A percentile compares a stretch with the other conserved stretches of the same genome.
These are phyloP conservation scores for Thalassophryne amazonica DNA, from an alignment of 2,797 vertebrate species.

Conservation along the genomic window DNA sequence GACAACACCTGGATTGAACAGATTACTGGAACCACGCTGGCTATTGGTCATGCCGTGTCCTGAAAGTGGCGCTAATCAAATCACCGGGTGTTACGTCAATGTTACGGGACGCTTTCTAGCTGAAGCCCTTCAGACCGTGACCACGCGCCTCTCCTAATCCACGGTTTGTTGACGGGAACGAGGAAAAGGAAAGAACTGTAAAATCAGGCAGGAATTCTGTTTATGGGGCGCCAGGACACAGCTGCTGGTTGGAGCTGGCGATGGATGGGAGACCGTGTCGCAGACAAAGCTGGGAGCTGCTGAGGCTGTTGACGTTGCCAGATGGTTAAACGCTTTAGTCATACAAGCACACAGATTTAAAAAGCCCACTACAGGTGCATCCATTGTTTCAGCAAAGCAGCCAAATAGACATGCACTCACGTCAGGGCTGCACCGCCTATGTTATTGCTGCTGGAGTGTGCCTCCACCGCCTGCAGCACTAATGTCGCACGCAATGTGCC, in stretches of 20 bases:
- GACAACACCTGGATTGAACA: slow-evolving; percentile 4
- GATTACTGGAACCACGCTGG: slow-evolving; percentile 10
- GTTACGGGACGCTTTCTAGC: slow-evolving; percentile 31
- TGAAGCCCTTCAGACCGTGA: slow-evolving; percentile 1
- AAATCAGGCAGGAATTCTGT: slow-evolving; percentile 71
- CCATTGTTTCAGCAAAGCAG: slow-evolving; percentile 25
- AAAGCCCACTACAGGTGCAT: slow-evolving; percentile 52
- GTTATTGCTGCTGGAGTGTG: slow-evolving; percentile 53
- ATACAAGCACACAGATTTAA: slow-evolving; percentile 26
- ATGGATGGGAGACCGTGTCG: slow-evolving; percentile 44
- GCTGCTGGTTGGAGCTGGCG: slow-evolving; percentile 54
- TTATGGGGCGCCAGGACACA: slow-evolving; percentile 63
- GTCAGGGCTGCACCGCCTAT: slow-evolving; percentile 9
- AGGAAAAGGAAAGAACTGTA: slow-evolving; percentile 64
- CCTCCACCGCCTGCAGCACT: slow-evolving; percentile 32
- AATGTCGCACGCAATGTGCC: slow-evolving; percentile 61
- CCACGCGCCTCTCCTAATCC: slow-evolving; percentile 26
- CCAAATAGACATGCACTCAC: slow-evolving; percentile 20
- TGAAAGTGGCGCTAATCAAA: slow-evolving; percentile 8
- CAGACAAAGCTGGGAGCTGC: slow-evolving; percentile 32
- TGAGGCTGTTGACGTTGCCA: slow-evolving; percentile 46
- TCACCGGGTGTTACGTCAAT: not conserved
- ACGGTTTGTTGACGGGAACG: slow-evolving; percentile 35
- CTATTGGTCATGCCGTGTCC: slow-evolving; percentile 1
- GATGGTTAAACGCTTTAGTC: slow-evolving; percentile 53